Evolutionary conservation across 1,140 invertebrate genomes (phyloP), one percentile per base, ranked within the genome.

Genomic region (Bombus pascuorum): DNA sequence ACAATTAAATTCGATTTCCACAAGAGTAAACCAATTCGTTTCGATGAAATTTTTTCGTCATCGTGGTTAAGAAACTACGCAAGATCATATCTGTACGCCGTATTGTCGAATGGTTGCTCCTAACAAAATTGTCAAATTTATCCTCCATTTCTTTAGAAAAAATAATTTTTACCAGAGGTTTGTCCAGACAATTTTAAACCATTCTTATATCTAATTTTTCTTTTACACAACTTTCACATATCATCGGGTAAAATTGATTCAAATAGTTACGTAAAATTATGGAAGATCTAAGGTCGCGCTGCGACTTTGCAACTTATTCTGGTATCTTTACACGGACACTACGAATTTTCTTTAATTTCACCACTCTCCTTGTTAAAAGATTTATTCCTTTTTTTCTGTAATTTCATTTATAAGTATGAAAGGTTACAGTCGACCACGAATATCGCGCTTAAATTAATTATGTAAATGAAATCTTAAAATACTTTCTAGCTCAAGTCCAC

Each of bases 1-100:
- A 68, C 22, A 59, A 37, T 57, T 57, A 34, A 82, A 44, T 42
- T 74, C 8, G 39, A 85, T 86, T 68, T 66, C 9, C n/a, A 57
- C 10, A 12, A 28, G 66, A 28, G 57, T 47, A 83, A 28, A 72
- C 65, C 68, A 47, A 73, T 81, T 25, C 8, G 44, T 73, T 22
- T 13, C 4, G 22, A n/a, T 6, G 25, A 39, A 28, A 13, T 2
- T 37, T 34, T 13, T 44, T 18, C 9, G 28, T 42, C 22, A 10
- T 44, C 22, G 32, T 39, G 9, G 34, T 34, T 53, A 32, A 13
- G n/a, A 62, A 32, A 72, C 39, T 62, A 6, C 8, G 70, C 32
- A 39, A 65, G 47, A 28, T 13, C 34, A 13, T 28, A 44, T 72
- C 25, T 72, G 28, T 44, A 42, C 39, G 70, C 6, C 28, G 15